Conservation (phyloP, 2,888 invertebrate genomes). For the Caenorhabditis panamensis region DNA sequence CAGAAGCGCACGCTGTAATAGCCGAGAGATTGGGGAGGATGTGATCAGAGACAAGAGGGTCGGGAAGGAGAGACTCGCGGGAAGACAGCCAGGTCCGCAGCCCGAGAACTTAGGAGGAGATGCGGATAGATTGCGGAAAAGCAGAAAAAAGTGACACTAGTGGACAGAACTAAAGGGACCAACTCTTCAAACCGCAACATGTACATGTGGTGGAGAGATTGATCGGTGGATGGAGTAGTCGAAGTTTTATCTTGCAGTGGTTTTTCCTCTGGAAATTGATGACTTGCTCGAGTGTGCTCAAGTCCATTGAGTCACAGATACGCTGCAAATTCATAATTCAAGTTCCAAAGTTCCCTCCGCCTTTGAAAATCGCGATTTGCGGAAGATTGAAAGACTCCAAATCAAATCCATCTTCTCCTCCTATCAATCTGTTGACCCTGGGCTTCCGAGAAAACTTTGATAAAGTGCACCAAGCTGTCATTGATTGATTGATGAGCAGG, state of each 20-base stretch:
- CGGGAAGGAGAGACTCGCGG: constrained; percentile 9
- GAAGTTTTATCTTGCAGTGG: no score
- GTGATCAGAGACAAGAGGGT: constrained; percentile 8
- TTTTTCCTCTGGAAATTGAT: no score
- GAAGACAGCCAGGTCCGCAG: constrained; percentile 34
- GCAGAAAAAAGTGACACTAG: constrained; percentile 36
- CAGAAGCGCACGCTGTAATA: constrained; percentile 51
- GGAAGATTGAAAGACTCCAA: no score
- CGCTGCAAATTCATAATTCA: no score
- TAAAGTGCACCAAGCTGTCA: constrained; percentile 52
- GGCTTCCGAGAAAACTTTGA: constrained; percentile 51
- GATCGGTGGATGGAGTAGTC: constrained; percentile 23
- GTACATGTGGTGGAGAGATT: constrained; percentile 48
- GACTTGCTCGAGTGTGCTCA: no score
- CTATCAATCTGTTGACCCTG: constrained; percentile 45
- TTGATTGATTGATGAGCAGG: constrained; percentile 44
- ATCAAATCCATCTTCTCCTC: constrained; percentile 48
- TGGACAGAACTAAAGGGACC: constrained; percentile 42
- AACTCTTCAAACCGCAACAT: constrained; percentile 26
- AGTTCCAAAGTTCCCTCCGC: no score
- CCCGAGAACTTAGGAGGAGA: constrained; percentile 9
- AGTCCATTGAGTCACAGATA: no score
- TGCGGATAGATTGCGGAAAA: constrained; percentile 16
- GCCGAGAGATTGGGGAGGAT: constrained; percentile 12
- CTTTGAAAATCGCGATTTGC: no score